Percentiles rank a stretch among this genome's conserved stretches.
Evolutionary conservation across 2,888 invertebrate genomes (phyloP).

Genomic region (Euzetes globulus): DNA sequence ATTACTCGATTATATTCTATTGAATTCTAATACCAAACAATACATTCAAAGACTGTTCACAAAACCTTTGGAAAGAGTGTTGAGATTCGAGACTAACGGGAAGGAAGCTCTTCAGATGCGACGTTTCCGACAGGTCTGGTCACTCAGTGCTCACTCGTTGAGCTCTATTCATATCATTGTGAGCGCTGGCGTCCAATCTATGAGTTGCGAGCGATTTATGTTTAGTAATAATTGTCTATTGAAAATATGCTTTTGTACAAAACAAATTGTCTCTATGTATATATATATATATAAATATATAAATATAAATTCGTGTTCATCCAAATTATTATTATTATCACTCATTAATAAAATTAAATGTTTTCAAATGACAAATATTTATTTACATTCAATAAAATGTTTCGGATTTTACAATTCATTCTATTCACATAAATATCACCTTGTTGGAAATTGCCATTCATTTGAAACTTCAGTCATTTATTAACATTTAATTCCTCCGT

Average conservation of each 20-base stretch:
- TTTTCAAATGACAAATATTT: constrained; percentile 2
- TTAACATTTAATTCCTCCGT: too few species aligned
- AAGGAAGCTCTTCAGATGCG: constrained; percentile 9
- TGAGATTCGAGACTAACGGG: not conserved
- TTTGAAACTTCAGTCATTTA: too few species aligned
- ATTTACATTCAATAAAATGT: constrained; percentile 14
- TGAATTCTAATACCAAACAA: constrained; percentile 3
- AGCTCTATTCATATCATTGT: not conserved
- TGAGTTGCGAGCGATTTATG: not conserved
- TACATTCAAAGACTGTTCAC: constrained; percentile 21
- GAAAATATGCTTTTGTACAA: constrained; percentile 14
- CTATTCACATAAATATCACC: too few species aligned
- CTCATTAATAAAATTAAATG: constrained; percentile 11
- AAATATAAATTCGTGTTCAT: constrained; percentile 12
- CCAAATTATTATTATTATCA: constrained; percentile 6
- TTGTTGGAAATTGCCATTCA: too few species aligned
- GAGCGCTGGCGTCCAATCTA: not conserved
- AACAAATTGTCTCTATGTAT: constrained; percentile 2
- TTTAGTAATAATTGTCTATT: constrained; percentile 19
- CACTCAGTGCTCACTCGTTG: constrained; percentile 20
- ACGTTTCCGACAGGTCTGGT: constrained; percentile 11
- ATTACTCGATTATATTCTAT: constrained; percentile 17
- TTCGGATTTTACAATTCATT: too few species aligned
- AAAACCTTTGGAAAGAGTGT: not conserved
- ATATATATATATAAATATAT: not conserved